Evolutionary conservation across 2,888 invertebrate genomes (phyloP).

Genomic region (Anarsia innoxiella): DNA sequence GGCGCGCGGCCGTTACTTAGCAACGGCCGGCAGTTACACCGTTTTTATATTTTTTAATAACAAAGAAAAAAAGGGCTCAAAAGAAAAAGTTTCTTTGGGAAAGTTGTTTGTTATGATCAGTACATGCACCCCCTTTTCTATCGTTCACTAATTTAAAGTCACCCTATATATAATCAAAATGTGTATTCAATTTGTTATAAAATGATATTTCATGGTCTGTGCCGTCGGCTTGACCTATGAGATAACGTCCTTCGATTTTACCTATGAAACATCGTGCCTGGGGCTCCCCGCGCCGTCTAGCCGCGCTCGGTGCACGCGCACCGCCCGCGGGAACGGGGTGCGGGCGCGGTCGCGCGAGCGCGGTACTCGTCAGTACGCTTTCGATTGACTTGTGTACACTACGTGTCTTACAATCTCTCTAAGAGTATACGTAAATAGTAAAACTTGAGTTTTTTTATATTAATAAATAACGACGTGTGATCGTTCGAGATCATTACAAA

Average conservation of each 20-base stretch:
- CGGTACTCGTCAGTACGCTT: not conserved
- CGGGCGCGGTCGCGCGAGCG: not conserved
- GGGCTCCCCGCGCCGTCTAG: not conserved
- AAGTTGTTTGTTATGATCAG: no score
- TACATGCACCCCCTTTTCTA: no score
- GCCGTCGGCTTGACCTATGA: not conserved
- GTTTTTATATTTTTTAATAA: no score
- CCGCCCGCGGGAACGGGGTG: not conserved
- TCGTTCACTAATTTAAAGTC: no score
- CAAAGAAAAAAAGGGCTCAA: no score
- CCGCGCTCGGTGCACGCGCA: not conserved
- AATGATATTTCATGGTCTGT: not conserved
- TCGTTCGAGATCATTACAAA: not conserved
- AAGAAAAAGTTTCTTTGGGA: no score
- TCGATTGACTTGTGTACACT: not conserved
- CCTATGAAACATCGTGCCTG: not conserved
- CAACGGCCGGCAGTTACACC: no score
- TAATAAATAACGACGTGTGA: not conserved
- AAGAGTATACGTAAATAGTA: no score
- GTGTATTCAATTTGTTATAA: no score
- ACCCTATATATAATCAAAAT: no score
- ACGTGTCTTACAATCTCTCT: not conserved
- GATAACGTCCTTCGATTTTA: not conserved
- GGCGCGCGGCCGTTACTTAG: no score
- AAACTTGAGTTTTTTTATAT: no score